A percentile compares a stretch with the other conserved stretches of the same genome.
These are phyloP conservation scores for Diarsia dahlii DNA, from an alignment of 2,888 invertebrate species.

Conservation along the genomic window DNA sequence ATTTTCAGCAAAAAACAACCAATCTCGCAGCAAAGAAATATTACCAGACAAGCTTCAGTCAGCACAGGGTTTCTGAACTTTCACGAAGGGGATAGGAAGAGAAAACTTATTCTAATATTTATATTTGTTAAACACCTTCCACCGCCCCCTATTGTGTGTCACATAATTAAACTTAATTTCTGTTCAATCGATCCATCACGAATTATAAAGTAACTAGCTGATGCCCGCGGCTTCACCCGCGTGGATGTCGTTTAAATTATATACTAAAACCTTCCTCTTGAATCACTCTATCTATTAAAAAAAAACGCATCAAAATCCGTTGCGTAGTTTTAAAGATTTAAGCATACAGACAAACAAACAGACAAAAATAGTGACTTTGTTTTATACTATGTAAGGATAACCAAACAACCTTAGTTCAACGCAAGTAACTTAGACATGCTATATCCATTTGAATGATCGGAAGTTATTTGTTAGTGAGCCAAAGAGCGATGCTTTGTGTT, in stretches of 20 bases:
- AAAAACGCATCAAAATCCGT: too few species aligned
- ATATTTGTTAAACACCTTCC: background rate
- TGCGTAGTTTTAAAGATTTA: too few species aligned
- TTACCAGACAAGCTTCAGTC: background rate
- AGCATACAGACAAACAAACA: too few species aligned
- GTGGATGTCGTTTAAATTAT: too few species aligned
- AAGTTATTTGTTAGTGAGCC: background rate
- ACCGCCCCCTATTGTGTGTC: background rate
- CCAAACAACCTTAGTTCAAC: background rate
- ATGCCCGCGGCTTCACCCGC: too few species aligned
- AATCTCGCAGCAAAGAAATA: background rate
- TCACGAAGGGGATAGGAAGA: background rate
- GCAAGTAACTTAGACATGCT: background rate
- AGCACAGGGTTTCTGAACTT: background rate
- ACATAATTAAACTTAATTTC: background rate
- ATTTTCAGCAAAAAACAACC: background rate
- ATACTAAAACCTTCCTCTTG: too few species aligned
- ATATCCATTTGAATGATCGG: background rate
- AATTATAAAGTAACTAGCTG: conserved; percentile 35
- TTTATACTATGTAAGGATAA: too few species aligned
- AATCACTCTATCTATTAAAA: too few species aligned
- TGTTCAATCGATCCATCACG: conserved; percentile 29
- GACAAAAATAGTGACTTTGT: too few species aligned
- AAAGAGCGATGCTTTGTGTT: background rate
- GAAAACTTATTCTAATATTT: background rate